Evolutionary conservation across 1,140 invertebrate genomes (phyloP), one percentile per base, ranked within the genome.

Genomic region (Coelopa frigida): DNA sequence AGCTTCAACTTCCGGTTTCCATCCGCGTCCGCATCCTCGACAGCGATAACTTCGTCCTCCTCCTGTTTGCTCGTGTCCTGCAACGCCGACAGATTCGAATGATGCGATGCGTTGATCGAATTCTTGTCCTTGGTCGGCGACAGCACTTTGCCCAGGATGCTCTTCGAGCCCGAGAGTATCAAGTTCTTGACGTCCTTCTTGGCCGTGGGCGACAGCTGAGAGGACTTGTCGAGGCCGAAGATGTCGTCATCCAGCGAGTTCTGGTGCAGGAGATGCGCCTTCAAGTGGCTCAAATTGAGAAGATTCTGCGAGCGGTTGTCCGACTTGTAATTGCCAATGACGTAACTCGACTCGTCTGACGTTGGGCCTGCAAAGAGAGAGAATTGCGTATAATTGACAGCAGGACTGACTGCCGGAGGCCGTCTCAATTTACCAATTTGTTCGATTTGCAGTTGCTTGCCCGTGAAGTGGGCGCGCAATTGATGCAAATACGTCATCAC

Each of bases 401-500:
- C n/a, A n/a, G n/a, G n/a, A n/a, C n/a, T n/a, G n/a, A n/a, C n/a
- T n/a, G n/a, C n/a, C n/a, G n/a, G n/a, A n/a, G n/a, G n/a, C n/a
- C n/a, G n/a, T n/a, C n/a, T 35, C 14, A 14, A 56, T 57, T 73
- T 71, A 72, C 80, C 80, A 50, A 82, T 78, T 71, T 83, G 78
- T 59, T 85, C 79, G 4, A 88, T 85, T 76, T 94, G 87, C 43
- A 95, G 70, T 65, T 92, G 85, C 59, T 89, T 86, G 32, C 87
- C 88, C 5, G 87, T 92, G 61, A 94, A 93, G 69, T 91, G 85
- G 33, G 90, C 87, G 52, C 89, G 74, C 54, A 96, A 73, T 75
- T 95, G 91, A 72, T 95, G 91, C 44, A 96, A 75, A 72, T 95
- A 95, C 12, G 93, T 96, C 90, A 95, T 95, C 37, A 96, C 89